Percentiles rank a stretch among this genome's conserved stretches.
Conservation (phyloP, 2,888 invertebrate genomes). For the Malthinus flaveolus region DNA sequence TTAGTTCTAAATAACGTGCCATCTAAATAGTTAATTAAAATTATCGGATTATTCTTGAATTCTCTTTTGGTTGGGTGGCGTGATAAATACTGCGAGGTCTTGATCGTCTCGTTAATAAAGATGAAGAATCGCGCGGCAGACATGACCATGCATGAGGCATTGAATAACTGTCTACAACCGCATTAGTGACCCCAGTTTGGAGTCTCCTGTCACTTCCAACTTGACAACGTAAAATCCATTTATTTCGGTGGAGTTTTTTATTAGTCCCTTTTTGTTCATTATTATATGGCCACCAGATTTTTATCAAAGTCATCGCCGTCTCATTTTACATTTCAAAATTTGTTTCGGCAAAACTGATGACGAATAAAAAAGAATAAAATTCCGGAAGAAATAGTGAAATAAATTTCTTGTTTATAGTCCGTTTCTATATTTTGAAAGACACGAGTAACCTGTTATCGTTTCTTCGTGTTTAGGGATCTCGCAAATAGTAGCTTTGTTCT, state of each 20-base stretch:
- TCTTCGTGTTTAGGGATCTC: constrained; percentile 33
- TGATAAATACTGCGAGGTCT: constrained; percentile 34
- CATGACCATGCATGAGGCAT: constrained; percentile 36
- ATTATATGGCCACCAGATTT: constrained; percentile 11
- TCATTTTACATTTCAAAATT: background rate
- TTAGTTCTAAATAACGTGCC: constrained; percentile 15
- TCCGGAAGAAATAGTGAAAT: constrained; percentile 6
- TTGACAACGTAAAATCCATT: constrained; percentile 20
- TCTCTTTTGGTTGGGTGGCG: constrained; percentile 5
- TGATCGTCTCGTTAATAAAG: constrained; percentile 37
- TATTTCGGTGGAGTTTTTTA: constrained; percentile 15
- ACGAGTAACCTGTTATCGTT: constrained; percentile 35
- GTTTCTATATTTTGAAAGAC: constrained; percentile 12
- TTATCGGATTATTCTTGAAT: constrained; percentile 23
- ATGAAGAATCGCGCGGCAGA: constrained; percentile 33
- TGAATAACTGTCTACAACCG: constrained; percentile 36
- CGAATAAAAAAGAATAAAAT: background rate
- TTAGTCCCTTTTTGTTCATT: constrained; percentile 14
- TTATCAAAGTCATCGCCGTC: constrained; percentile 1
- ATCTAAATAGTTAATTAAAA: constrained; percentile 29
- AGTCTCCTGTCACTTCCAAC: constrained; percentile 34
- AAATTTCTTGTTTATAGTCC: constrained; percentile 18
- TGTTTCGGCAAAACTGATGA: background rate
- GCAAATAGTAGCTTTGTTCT: constrained; percentile 40
- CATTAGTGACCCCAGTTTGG: constrained; percentile 33